phyloP scores from a whole-genome alignment of 1,140 invertebrate genomes.

The Cyclargus thomasi region DNA sequence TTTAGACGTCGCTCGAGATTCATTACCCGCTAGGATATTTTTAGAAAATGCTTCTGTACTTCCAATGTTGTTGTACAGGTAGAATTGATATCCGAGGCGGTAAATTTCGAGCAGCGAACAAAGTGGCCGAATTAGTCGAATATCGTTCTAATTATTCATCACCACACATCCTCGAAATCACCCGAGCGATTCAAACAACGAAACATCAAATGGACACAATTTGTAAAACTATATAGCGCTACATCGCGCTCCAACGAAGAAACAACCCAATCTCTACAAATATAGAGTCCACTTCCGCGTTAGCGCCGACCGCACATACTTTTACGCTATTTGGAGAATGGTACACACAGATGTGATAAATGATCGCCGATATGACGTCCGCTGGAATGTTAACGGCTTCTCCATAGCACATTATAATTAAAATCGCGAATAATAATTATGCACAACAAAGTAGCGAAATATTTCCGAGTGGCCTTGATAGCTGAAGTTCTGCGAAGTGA shows the following conservation, averaged over 20 bases:
- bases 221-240: slow-evolving; percentile 17
- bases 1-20: background rate
- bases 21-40: background rate
- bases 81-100: background rate
- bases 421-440: slow-evolving; percentile 15
- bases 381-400: slow-evolving; percentile 13
- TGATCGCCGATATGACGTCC: slow-evolving; percentile 7
- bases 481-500: background rate
- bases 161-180: background rate
- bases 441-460: slow-evolving; percentile 13
- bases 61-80: background rate
- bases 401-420: slow-evolving; percentile 11
- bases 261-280: background rate
- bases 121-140: background rate
- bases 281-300: background rate
- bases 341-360: slow-evolving; percentile 10
- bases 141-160: background rate
- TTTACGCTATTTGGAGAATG: slow-evolving; percentile 14
- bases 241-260: background rate
- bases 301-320: background rate
- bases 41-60: background rate
- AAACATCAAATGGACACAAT: slow-evolving; percentile 17
- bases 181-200: background rate
- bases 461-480: slow-evolving; percentile 5
- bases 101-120: background rate